A percentile compares a stretch with the other conserved stretches of the same genome.
phyloP scores from a whole-genome alignment of 2,888 invertebrate species.

The Hemithea aestivaria region DNA sequence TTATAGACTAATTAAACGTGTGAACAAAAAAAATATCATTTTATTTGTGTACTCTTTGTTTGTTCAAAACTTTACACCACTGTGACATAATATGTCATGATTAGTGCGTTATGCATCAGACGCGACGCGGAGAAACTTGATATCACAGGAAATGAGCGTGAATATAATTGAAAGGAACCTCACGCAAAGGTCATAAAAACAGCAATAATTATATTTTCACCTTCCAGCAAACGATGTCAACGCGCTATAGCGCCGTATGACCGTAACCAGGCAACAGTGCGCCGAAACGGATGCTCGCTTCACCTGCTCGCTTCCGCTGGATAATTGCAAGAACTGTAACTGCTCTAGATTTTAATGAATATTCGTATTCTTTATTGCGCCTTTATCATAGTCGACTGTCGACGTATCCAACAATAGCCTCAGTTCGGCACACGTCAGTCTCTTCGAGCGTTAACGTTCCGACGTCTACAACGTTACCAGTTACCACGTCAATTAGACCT shows the following conservation, averaged over 20 bases:
- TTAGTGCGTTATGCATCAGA: constrained; percentile 21
- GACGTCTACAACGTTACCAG: background rate
- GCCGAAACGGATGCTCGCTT: constrained; percentile 66
- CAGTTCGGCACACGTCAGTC: constrained; percentile 6
- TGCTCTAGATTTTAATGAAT: constrained; percentile 26
- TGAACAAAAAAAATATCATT: constrained; percentile 2
- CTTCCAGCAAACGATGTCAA: constrained; percentile 39
- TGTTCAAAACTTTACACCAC: constrained; percentile 1
- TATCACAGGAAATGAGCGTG: constrained; percentile 16
- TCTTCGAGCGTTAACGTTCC: constrained; percentile 1
- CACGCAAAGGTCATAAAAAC: constrained; percentile 24
- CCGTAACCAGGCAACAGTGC: constrained; percentile 34
- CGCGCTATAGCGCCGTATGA: constrained; percentile 28
- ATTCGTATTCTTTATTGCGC: constrained; percentile 17
- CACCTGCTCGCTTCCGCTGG: constrained; percentile 67
- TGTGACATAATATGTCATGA: constrained; percentile 21
- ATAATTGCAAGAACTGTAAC: constrained; percentile 61
- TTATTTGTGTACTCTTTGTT: background rate
- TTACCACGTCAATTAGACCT: constrained; percentile 4
- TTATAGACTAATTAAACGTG: constrained; percentile 36
- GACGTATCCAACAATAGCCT: constrained; percentile 4
- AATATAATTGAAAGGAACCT: constrained; percentile 14
- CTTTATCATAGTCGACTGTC: constrained; percentile 6
- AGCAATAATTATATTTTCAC: constrained; percentile 25
- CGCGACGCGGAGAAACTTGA: constrained; percentile 19